A percentile compares a stretch with the other conserved stretches of the same genome.
phyloP scores from a whole-genome alignment of 2,797 vertebrate genomes.

The Mus caroli region DNA sequence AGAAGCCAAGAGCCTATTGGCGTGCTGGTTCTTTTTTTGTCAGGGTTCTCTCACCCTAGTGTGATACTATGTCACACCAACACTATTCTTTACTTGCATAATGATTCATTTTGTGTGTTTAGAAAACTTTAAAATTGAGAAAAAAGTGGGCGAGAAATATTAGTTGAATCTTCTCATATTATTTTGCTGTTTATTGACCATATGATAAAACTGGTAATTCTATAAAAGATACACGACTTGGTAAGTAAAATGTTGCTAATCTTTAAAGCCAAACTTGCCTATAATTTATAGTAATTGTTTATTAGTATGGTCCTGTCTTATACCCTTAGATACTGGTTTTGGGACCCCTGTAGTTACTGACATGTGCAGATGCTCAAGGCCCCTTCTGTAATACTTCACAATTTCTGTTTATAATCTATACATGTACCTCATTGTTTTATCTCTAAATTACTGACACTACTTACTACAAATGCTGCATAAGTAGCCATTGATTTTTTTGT shows the following conservation, averaged over 20 bases:
- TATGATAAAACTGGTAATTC: not conserved
- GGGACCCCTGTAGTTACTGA: not conserved
- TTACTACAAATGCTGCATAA: not conserved
- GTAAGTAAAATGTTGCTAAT: not conserved
- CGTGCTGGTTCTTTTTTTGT: not conserved
- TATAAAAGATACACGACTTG: not conserved
- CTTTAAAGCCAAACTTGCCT: constrained; percentile 5
- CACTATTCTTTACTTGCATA: not conserved
- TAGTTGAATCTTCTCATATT: not conserved
- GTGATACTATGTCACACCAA: not conserved
- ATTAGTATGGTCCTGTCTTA: not conserved
- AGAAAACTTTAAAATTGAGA: not conserved
- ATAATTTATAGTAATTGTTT: not conserved
- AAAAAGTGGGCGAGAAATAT: not conserved
- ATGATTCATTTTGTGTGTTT: not conserved
- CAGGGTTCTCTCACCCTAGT: not conserved
- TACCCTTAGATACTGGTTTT: not conserved
- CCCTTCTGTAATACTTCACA: not conserved
- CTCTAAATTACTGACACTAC: not conserved
- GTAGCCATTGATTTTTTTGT: not conserved
- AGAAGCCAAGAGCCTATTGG: no score
- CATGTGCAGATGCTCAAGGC: not conserved
- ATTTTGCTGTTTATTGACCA: no score
- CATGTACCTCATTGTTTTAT: not conserved
- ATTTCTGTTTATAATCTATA: not conserved